phyloP scores from a whole-genome alignment of 2,888 invertebrate species.

The Dromius quadrimaculatus region DNA sequence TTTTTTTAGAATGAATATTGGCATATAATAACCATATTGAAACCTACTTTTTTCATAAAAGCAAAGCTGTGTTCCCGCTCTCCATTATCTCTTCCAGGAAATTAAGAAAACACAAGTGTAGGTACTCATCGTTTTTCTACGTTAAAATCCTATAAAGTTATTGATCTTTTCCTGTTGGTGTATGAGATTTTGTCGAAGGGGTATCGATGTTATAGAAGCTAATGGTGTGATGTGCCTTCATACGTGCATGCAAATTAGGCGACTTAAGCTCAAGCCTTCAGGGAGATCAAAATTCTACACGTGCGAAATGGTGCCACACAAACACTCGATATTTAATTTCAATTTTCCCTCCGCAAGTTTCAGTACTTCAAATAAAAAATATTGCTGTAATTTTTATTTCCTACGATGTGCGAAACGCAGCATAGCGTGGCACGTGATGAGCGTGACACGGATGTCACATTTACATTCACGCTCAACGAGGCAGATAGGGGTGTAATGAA shows the following conservation, averaged over 20 bases:
- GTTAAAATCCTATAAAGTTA: neutral
- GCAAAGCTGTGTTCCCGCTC: conserved; percentile 5
- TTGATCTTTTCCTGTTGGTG: no score
- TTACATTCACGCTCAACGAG: neutral
- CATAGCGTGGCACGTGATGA: no score
- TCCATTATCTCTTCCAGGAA: conserved; percentile 13
- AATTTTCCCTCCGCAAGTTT: neutral
- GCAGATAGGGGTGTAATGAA: neutral
- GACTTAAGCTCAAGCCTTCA: neutral
- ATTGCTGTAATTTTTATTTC: neutral
- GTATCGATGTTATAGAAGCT: conserved; percentile 1
- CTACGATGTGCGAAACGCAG: no score
- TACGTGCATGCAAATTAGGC: conserved; percentile 1
- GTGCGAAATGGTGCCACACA: no score
- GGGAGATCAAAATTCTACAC: no score
- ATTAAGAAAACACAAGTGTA: conserved; percentile 24
- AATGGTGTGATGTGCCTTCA: neutral
- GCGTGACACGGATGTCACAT: no score
- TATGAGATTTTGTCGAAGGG: neutral
- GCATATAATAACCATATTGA: no score
- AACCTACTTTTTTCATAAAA: no score
- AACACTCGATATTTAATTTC: neutral
- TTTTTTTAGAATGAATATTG: no score
- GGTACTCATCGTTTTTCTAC: conserved; percentile 17
- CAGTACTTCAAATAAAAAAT: neutral